Conservation (phyloP, 2,797 vertebrate species). For the Sebastes oblongus region DNA sequence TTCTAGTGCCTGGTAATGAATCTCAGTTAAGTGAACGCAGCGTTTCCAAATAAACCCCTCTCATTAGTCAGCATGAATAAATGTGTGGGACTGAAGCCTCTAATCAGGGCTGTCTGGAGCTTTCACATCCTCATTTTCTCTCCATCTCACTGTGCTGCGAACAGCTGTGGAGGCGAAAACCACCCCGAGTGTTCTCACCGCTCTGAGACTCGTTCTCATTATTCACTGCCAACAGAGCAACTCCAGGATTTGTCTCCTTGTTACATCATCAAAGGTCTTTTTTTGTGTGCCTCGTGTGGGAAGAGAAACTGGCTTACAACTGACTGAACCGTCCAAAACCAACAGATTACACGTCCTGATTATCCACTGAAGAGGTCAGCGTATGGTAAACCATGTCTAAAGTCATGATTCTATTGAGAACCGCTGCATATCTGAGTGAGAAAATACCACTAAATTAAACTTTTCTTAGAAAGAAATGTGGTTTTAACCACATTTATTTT, state of each 20-base stretch:
- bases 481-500: not conserved
- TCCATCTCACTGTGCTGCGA: not conserved
- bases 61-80: constrained; percentile 43
- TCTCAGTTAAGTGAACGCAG: not conserved
- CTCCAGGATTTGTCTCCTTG: constrained; percentile 46
- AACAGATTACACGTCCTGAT: constrained; percentile 63
- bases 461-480: not conserved
- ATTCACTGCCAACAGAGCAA: constrained; percentile 40
- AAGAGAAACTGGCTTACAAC: constrained; percentile 35
- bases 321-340: constrained; percentile 51
- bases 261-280: constrained; percentile 60
- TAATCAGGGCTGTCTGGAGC: constrained; percentile 42
- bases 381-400: constrained; percentile 20
- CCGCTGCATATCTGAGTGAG: not conserved
- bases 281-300: constrained; percentile 4
- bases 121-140: constrained; percentile 14
- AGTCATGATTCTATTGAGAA: not conserved
- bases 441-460: not conserved
- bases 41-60: constrained; percentile 31
- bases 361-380: constrained; percentile 36
- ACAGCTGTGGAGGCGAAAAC: constrained; percentile 32
- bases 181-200: constrained; percentile 28
- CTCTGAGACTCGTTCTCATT: constrained; percentile 33
- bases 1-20: not conserved
- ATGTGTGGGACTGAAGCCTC: constrained; percentile 32